A percentile compares a stretch with the other conserved stretches of the same genome.
Conservation (phyloP, 2,113 vertebrate genomes). For the Pangasianodon hypophthalmus region DNA sequence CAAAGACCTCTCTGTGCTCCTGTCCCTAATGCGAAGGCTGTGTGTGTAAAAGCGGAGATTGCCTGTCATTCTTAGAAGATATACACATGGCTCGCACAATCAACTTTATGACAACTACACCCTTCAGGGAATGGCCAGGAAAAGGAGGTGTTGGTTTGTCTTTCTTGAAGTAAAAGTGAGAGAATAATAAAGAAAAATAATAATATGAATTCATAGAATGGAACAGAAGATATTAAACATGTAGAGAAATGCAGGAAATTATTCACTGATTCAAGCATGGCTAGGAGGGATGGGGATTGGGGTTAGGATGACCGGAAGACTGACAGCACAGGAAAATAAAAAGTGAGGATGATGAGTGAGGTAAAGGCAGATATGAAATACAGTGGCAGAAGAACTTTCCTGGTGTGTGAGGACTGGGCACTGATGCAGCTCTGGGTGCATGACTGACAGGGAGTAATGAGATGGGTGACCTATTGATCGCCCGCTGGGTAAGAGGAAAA, state of each 20-base stretch:
- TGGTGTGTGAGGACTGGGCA: conserved; percentile 32
- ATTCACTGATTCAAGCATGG: neutral
- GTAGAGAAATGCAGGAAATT: neutral
- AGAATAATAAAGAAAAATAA: conserved; percentile 31
- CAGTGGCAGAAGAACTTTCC: conserved; percentile 24
- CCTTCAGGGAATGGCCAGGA: conserved; percentile 22
- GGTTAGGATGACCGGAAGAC: conserved; percentile 57
- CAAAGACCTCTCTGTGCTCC: conserved; percentile 5
- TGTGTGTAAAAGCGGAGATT: conserved; percentile 43
- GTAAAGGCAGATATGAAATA: conserved; percentile 15
- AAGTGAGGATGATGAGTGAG: neutral
- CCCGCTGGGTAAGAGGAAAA: neutral
- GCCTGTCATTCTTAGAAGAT: conserved; percentile 50
- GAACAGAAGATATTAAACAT: conserved; percentile 8
- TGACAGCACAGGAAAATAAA: conserved; percentile 56
- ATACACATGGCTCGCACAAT: conserved; percentile 11
- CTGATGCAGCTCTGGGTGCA: conserved; percentile 15
- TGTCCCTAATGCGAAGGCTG: conserved; percentile 17
- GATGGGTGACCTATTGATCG: conserved; percentile 52
- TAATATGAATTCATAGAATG: neutral
- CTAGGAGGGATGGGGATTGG: conserved; percentile 49
- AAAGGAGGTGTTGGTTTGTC: neutral
- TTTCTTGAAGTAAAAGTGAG: conserved; percentile 10
- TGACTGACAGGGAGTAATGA: conserved; percentile 55
- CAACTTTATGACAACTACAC: conserved; percentile 44